Conservation (phyloP, 1,140 invertebrate genomes). For the Macrobrachium rosenbergii region DNA sequence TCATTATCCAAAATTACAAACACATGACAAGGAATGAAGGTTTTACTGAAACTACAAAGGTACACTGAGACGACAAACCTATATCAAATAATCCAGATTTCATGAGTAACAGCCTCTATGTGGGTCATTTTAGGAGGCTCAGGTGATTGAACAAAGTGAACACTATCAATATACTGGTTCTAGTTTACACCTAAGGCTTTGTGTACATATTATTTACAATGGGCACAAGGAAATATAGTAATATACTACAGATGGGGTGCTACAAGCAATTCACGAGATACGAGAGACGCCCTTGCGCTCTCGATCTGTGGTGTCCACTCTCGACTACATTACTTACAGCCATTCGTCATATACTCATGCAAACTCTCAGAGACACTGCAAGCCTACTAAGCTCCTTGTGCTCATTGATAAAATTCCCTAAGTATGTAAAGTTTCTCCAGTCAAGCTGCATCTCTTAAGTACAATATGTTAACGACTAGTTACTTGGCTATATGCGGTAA, state of each 20-base stretch:
- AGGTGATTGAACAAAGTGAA: conserved; percentile 37
- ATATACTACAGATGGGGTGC: conserved; percentile 40
- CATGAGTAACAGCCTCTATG: conserved; percentile 22
- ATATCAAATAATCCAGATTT: conserved; percentile 13
- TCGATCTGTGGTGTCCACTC: conserved; percentile 29
- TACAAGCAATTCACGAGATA: conserved; percentile 36
- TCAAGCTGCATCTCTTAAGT: conserved; percentile 46
- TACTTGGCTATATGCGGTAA: conserved; percentile 49
- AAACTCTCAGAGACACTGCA: conserved; percentile 25
- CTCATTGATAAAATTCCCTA: conserved; percentile 41
- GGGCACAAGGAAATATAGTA: conserved; percentile 47
- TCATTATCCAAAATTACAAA: conserved; percentile 25
- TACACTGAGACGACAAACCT: conserved; percentile 34
- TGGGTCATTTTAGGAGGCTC: conserved; percentile 46
- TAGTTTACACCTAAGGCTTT: conserved; percentile 41
- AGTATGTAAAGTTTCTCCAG: conserved; percentile 39
- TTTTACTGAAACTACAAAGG: conserved; percentile 6
- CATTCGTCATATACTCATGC: conserved; percentile 17
- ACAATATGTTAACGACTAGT: conserved; percentile 51
- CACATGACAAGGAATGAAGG: conserved; percentile 5
- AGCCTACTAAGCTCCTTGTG: conserved; percentile 40
- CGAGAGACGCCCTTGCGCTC: not conserved
- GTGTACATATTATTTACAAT: conserved; percentile 32
- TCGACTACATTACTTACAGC: conserved; percentile 32
- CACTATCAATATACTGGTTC: conserved; percentile 27